Base-by-base conservation (phyloP, 2,888 invertebrate species). In the Emmelina monodactyla region DNA sequence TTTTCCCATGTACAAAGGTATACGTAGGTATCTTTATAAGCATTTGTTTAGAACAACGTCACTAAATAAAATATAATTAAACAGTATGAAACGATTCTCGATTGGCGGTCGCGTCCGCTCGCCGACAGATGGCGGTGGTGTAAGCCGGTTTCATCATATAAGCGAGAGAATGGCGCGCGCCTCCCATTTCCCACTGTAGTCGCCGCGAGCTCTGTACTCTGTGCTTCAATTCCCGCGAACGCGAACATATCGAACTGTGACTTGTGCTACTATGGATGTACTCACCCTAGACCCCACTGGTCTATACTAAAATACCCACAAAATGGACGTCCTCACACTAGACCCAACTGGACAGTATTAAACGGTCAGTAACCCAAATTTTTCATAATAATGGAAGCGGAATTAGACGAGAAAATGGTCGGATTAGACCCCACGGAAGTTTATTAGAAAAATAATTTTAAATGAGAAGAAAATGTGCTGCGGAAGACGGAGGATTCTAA, bases 371-470 rank as follows among this genome's bases (percentile, higher is more conserved):
- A n/a, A n/a, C n/a, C n/a, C n/a, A n/a, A n/a, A n/a, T n/a, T n/a
- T n/a, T n/a, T n/a, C n/a, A n/a, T n/a, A n/a, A n/a, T n/a, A n/a
- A n/a, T n/a, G n/a, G n/a, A n/a, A n/a, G n/a, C n/a, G n/a, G n/a
- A n/a, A n/a, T n/a, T n/a, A n/a, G n/a, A n/a, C n/a, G n/a, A n/a
- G 43, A 58, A 32, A 37, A 75, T 76, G 75, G 53, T 70, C 51
- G 73, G 73, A 46, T 56, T 75, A 48, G 76, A 78, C 50, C 76
- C 76, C 40, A 78, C 76, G 38, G 76, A 76, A 61, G 69, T 76
- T 46, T 76, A 78, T 51, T 76, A n/a, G n/a, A n/a, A n/a, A n/a
- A n/a, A n/a, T n/a, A n/a, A n/a, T n/a, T n/a, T n/a, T n/a, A n/a
- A n/a, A n/a, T n/a, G 44, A 62, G 62, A 41, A 52, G 58, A 72